These are phyloP conservation scores for Psettodes erumei DNA, from an alignment of 2,113 vertebrate genomes.

Conservation along the genomic window DNA sequence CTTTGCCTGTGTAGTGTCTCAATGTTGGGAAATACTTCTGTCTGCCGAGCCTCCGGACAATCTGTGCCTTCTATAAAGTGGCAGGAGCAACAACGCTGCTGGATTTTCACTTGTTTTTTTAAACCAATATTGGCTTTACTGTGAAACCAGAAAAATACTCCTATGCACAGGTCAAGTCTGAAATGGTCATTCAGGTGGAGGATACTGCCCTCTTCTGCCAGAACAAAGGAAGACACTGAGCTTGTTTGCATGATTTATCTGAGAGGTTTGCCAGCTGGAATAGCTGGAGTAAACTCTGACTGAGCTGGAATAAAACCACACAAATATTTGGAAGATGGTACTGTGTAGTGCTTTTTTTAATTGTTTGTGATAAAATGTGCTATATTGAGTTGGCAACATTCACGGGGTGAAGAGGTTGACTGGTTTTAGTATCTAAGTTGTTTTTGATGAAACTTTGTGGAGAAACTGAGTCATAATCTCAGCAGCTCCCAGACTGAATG, in stretches of 20 bases:
- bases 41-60: slow-evolving; percentile 5
- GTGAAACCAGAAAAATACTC: slow-evolving; percentile 22
- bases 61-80: slow-evolving; percentile 58
- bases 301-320: slow-evolving; percentile 51
- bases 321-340: slow-evolving; percentile 10
- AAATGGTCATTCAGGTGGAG: slow-evolving; percentile 12
- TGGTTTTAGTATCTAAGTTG: neutral
- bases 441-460: neutral
- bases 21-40: neutral
- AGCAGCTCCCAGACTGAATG: neutral
- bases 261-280: slow-evolving; percentile 5
- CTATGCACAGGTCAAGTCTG: slow-evolving; percentile 16
- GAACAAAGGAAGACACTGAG: slow-evolving; percentile 13
- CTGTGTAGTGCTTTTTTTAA: neutral
- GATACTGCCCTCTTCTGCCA: slow-evolving; percentile 66
- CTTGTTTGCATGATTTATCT: slow-evolving; percentile 24
- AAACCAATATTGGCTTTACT: slow-evolving; percentile 10
- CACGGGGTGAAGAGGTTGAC: neutral
- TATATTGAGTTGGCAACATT: neutral
- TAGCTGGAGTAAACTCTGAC: slow-evolving; percentile 6
- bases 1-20: slow-evolving; percentile 1
- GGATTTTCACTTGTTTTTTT: neutral
- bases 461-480: neutral
- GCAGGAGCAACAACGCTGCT: slow-evolving; percentile 29
- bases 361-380: neutral